Conservation (phyloP, 2,113 vertebrate genomes). For the Ranitomeya variabilis region DNA sequence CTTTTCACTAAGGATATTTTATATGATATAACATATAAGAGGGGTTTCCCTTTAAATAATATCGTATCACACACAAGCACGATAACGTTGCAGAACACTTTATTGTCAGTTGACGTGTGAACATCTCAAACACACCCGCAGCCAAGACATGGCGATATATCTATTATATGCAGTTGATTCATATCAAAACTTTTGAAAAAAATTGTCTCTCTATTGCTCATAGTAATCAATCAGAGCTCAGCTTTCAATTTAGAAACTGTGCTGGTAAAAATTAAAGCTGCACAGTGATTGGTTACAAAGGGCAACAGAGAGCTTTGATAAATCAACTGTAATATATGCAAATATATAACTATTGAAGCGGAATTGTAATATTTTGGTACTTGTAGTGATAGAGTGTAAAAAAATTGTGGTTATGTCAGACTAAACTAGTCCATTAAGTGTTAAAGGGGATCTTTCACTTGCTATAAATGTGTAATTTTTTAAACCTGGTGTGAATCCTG, state of each 20-base stretch:
- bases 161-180: not conserved
- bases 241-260: too few relatives aligned
- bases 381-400: not conserved
- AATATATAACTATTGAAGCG: not conserved
- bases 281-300: too few relatives aligned
- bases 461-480: too few relatives aligned
- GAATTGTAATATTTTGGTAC: not conserved
- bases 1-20: too few relatives aligned
- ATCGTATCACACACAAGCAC: not conserved
- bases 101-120: constrained; percentile 37
- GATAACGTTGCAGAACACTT: not conserved
- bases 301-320: too few relatives aligned
- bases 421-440: not conserved
- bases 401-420: not conserved
- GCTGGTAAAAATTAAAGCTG: too few relatives aligned
- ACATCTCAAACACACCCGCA: constrained; percentile 2
- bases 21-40: not conserved
- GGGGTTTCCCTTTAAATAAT: not conserved
- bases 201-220: too few relatives aligned
- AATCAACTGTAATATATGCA: too few relatives aligned
- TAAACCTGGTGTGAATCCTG: too few relatives aligned
- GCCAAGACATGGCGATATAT: not conserved
- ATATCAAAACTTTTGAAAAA: too few relatives aligned
- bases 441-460: not conserved
- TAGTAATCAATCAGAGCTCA: too few relatives aligned